phyloP scores from a whole-genome alignment of 2,888 invertebrate genomes.

The Noctua pronuba region DNA sequence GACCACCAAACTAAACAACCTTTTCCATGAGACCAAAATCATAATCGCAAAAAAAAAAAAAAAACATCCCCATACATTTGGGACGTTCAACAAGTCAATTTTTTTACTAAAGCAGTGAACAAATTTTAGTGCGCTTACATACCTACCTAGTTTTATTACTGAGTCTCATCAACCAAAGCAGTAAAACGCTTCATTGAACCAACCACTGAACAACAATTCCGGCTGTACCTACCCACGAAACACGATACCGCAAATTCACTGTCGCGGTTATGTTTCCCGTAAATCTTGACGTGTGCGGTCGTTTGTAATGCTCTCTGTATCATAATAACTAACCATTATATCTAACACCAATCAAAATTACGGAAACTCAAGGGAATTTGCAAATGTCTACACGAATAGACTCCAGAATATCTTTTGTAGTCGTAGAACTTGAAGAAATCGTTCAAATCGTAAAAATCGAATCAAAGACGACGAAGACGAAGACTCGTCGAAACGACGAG shows the following conservation, averaged over 20 bases:
- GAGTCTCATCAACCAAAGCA: neutral
- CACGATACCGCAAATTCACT: neutral
- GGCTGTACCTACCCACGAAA: neutral
- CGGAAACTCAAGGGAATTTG: neutral
- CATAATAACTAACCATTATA: neutral
- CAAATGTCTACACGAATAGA: neutral
- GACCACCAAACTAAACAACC: neutral
- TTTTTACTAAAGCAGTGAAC: neutral
- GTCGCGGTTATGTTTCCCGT: neutral
- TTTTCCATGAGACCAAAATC: neutral
- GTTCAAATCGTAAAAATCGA: too few species aligned
- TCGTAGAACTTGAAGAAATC: neutral
- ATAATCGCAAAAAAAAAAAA: neutral
- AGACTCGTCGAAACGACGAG: too few species aligned
- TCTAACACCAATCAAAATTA: neutral
- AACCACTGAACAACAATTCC: slow-evolving; percentile 8
- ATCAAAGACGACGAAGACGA: too few species aligned
- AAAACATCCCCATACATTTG: neutral
- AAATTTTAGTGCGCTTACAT: neutral
- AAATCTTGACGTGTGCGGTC: slow-evolving; percentile 8
- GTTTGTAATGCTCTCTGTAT: slow-evolving; percentile 1
- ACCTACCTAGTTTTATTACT: neutral
- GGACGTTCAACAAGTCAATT: neutral
- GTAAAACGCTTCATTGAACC: neutral
- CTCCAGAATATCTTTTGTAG: neutral